These are phyloP conservation scores for Anisognathus igniventris DNA, from an alignment of 2,797 vertebrate species.

Conservation along the genomic window DNA sequence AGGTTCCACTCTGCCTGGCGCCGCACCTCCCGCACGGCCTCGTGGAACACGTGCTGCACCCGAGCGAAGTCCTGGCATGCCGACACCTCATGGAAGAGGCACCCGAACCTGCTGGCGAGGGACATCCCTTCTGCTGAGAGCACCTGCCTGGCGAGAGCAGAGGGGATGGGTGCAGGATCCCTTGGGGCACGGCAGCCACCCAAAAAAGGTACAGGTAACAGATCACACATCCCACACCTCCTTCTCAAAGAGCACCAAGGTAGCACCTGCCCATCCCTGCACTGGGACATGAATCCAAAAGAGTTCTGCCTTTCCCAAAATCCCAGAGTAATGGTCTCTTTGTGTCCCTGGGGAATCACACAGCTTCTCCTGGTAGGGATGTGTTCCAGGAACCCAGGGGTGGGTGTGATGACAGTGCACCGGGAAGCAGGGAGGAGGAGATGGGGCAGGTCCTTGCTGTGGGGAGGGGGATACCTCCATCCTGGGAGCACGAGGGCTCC, in stretches of 20 bases:
- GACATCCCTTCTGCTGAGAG: constrained; percentile 80
- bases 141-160: constrained; percentile 80
- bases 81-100: constrained; percentile 87
- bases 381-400: fast-evolving
- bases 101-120: constrained; percentile 80
- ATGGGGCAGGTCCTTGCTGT: not conserved
- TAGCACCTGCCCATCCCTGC: not conserved
- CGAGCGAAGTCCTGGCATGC: constrained; percentile 84
- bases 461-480: not conserved
- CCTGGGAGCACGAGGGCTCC: not conserved
- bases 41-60: constrained; percentile 85
- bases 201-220: fast-evolving
- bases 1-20: constrained; percentile 61
- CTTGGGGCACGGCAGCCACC: not conserved
- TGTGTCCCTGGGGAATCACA: not conserved
- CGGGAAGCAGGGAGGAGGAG: not conserved
- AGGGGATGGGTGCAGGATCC: not conserved
- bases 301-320: not conserved
- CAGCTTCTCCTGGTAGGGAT: not conserved
- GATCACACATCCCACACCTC: fast-evolving
- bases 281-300: not conserved
- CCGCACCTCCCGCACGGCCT: constrained; percentile 82
- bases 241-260: not conserved
- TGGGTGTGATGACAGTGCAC: not conserved
- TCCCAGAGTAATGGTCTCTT: fast-evolving